Percentiles rank a stretch among this genome's conserved stretches.
Conservation (phyloP, 2,888 invertebrate species). For the Willowsia nigromaculata region DNA sequence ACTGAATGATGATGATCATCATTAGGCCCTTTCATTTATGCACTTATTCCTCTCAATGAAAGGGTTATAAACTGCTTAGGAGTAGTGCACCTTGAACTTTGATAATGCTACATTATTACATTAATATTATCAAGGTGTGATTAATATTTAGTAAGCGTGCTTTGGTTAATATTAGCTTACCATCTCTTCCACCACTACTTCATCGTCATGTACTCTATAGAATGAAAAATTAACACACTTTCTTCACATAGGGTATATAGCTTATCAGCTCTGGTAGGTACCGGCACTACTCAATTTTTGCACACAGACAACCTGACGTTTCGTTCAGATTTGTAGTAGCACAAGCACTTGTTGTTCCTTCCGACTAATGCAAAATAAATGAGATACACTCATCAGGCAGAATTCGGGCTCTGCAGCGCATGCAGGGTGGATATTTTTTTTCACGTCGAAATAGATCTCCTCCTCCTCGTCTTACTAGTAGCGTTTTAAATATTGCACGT, state of each 20-base stretch:
- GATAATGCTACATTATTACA: background rate
- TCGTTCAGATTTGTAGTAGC: background rate
- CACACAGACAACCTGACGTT: background rate
- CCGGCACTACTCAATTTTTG: background rate
- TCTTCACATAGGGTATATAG: constrained; percentile 38
- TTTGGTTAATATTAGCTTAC: background rate
- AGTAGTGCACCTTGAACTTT: constrained; percentile 26
- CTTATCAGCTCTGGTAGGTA: background rate
- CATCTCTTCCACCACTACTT: background rate
- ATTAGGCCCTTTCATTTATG: background rate
- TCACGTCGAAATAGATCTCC: background rate
- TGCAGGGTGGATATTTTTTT: background rate
- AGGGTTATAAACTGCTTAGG: background rate
- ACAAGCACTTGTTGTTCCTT: constrained; percentile 48
- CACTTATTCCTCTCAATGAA: constrained; percentile 1
- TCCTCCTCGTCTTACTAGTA: background rate
- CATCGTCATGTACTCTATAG: background rate
- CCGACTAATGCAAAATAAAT: background rate
- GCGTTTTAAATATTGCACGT: constrained; percentile 20
- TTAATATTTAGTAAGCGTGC: background rate
- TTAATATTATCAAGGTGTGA: background rate
- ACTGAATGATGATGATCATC: background rate
- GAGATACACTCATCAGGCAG: background rate
- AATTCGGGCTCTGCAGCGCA: background rate
- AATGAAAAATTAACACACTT: constrained; percentile 46